These are phyloP conservation scores for Leptatherina wallacei DNA, from an alignment of 2,797 vertebrate genomes.

Conservation along the genomic window DNA sequence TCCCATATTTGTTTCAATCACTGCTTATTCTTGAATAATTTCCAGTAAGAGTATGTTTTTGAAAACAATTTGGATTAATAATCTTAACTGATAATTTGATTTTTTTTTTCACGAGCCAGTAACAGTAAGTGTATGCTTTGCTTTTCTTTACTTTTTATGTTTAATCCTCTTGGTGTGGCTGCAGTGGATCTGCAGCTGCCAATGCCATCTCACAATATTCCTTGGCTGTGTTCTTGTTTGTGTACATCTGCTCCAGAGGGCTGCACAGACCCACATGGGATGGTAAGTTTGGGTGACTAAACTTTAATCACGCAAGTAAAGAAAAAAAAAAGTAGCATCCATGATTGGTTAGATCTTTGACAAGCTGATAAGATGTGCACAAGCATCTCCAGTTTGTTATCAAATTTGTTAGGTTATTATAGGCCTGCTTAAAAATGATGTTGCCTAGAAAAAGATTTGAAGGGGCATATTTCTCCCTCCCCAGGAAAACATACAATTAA, in stretches of 20 bases:
- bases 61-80: slow-evolving; percentile 8
- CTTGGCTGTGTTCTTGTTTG: slow-evolving; percentile 84
- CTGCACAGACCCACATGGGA: slow-evolving; percentile 89
- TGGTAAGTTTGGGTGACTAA: slow-evolving; percentile 72
- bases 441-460: background rate
- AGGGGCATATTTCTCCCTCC: background rate
- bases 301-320: background rate
- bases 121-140: background rate
- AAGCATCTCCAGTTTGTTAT: background rate
- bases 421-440: background rate
- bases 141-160: slow-evolving; percentile 5
- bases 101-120: background rate
- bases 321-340: background rate
- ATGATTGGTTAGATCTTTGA: background rate
- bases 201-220: slow-evolving; percentile 88
- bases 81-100: slow-evolving; percentile 5
- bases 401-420: background rate
- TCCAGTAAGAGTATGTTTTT: background rate
- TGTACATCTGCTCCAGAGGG: slow-evolving; percentile 84
- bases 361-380: background rate
- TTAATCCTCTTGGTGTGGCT: background rate
- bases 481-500: background rate
- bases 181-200: slow-evolving; percentile 90
- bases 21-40: background rate
- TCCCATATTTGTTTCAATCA: background rate